These are phyloP conservation scores for Alfaro cultratus DNA, from an alignment of 2,797 vertebrate genomes.

Conservation along the genomic window DNA sequence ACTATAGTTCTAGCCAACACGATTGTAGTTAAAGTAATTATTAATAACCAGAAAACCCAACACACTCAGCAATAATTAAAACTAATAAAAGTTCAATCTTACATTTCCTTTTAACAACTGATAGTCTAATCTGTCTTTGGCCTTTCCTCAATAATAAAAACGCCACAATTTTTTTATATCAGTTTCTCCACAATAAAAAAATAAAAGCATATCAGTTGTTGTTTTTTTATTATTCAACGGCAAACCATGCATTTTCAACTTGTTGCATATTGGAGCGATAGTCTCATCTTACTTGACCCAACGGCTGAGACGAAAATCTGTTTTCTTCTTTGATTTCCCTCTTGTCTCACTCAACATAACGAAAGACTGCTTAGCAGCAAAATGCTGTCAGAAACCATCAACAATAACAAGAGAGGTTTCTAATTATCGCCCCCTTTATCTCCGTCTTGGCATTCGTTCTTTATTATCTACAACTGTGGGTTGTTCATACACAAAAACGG, in stretches of 20 bases:
- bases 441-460: conserved; percentile 13
- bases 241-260: background rate
- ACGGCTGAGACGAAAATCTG: conserved; percentile 9
- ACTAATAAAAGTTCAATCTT: background rate
- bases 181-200: too few relatives aligned
- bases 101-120: background rate
- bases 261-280: background rate
- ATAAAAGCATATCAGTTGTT: background rate
- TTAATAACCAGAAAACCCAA: background rate
- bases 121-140: background rate
- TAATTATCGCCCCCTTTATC: conserved; percentile 49
- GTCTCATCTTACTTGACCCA: conserved; percentile 10
- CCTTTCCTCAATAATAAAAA: background rate
- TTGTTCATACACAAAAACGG: conserved; percentile 13
- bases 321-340: conserved; percentile 21
- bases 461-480: conserved; percentile 12
- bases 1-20: background rate
- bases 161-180: too few relatives aligned
- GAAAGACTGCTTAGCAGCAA: conserved; percentile 15
- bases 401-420: conserved; percentile 16
- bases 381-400: conserved; percentile 33
- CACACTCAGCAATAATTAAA: background rate
- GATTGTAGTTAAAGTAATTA: background rate
- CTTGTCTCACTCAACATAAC: conserved; percentile 20
- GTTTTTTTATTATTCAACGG: background rate